Percentiles rank a stretch among this genome's conserved stretches.
Conservation (phyloP, 2,113 vertebrate species). For the Ceyx melanurus region DNA sequence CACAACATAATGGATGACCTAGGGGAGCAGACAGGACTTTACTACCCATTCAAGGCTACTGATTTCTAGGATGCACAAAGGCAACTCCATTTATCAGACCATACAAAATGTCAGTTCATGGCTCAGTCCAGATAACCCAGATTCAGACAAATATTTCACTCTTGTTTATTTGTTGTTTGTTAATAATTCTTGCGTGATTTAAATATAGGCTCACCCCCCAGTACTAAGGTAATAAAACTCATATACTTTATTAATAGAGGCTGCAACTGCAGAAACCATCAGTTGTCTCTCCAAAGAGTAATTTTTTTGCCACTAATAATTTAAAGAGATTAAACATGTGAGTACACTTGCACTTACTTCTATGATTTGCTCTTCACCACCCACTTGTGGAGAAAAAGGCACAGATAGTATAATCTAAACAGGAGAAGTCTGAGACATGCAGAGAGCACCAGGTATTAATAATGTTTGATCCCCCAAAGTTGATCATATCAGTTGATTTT, state of each 20-base stretch:
- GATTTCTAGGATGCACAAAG: conserved; percentile 14
- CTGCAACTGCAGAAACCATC: neutral
- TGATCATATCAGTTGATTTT: neutral
- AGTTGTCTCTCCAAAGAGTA: neutral
- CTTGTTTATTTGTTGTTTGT: neutral
- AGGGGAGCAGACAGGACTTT: neutral
- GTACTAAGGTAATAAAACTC: neutral
- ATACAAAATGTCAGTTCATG: conserved; percentile 5
- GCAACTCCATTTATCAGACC: conserved; percentile 7
- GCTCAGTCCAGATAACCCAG: neutral
- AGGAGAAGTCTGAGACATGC: neutral
- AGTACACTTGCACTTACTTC: neutral
- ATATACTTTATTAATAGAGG: neutral
- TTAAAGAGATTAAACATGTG: neutral
- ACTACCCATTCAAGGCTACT: neutral
- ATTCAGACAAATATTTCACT: neutral
- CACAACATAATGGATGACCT: neutral
- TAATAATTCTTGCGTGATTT: neutral
- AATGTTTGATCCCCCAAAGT: neutral
- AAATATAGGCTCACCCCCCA: neutral
- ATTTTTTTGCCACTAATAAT: neutral
- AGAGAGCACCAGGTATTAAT: neutral
- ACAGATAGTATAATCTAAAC: neutral
- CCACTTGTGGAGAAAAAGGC: neutral
- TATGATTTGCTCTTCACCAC: neutral